A percentile compares a stretch with the other conserved stretches of the same genome.
These are phyloP conservation scores for Drosophila seguyi DNA, from an alignment of 1,140 invertebrate species.

Conservation along the genomic window DNA sequence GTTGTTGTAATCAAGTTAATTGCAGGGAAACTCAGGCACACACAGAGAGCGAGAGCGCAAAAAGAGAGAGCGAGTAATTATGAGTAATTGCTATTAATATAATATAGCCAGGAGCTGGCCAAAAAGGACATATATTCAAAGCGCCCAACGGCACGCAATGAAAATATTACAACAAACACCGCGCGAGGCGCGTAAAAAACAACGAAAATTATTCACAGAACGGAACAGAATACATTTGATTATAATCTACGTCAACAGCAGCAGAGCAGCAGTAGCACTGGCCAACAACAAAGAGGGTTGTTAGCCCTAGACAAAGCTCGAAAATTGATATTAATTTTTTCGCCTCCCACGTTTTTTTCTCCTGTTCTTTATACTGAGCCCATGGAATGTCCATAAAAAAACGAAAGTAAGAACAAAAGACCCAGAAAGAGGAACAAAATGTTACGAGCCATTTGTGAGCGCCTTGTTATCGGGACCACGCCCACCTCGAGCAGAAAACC, in stretches of 20 bases:
- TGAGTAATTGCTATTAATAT: conserved; percentile 80
- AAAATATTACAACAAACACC: conserved; percentile 33
- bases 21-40: conserved; percentile 33
- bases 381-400: conserved; percentile 73
- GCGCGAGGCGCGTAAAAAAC: conserved; percentile 16
- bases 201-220: conserved; percentile 39
- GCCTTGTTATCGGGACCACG: conserved; percentile 51
- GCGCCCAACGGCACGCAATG: conserved; percentile 69
- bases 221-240: conserved; percentile 57
- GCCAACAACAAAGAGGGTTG: conserved; percentile 41
- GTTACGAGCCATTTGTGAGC: conserved; percentile 60
- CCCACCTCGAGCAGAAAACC: conserved; percentile 15
- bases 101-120: conserved; percentile 61
- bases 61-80: conserved; percentile 64
- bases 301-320: conserved; percentile 72
- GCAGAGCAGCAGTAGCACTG: conserved; percentile 14
- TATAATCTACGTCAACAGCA: conserved; percentile 66
- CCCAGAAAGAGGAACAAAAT: conserved; percentile 50
- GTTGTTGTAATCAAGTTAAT: conserved; percentile 77
- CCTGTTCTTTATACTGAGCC: conserved; percentile 34
- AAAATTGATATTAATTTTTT: conserved; percentile 82
- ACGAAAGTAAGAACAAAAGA: conserved; percentile 45
- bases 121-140: conserved; percentile 67
- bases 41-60: conserved; percentile 1
- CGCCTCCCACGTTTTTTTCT: not conserved